Evolutionary conservation across 2,888 invertebrate genomes (phyloP).

Genomic region (Caenorhabditis uteleia): DNA sequence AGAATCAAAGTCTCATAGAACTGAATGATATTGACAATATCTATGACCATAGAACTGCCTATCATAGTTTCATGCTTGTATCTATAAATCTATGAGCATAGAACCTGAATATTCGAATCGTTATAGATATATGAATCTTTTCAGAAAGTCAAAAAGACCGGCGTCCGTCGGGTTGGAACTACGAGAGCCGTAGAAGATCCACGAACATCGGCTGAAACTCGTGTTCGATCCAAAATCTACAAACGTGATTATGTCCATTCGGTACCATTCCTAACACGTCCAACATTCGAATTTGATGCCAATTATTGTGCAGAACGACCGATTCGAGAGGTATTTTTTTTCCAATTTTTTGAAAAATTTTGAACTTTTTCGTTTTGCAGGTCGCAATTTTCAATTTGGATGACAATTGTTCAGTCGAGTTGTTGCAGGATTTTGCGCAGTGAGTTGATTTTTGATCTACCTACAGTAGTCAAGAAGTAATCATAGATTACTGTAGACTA

Average conservation of each 20-base stretch:
- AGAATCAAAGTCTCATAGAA: no score
- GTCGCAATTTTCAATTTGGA: slow-evolving; percentile 32
- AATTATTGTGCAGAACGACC: slow-evolving; percentile 18
- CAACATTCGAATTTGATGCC: slow-evolving; percentile 14
- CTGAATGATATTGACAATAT: no score
- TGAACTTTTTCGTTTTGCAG: slow-evolving; percentile 1
- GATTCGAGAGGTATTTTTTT: slow-evolving; percentile 16
- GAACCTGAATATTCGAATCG: no score
- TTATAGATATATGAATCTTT: no score
- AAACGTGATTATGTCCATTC: not conserved
- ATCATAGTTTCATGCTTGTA: no score
- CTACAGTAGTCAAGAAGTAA: not conserved
- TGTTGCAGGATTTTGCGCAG: slow-evolving; percentile 24
- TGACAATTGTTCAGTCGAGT: slow-evolving; percentile 19
- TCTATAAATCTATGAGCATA: no score
- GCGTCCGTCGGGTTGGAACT: slow-evolving; percentile 2
- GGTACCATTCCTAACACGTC: not conserved
- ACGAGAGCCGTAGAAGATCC: slow-evolving; percentile 3
- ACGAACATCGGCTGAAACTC: no score
- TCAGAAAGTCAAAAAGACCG: slow-evolving; percentile 6
- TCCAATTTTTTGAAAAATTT: not conserved
- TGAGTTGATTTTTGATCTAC: slow-evolving; percentile 1
- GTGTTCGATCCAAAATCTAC: not conserved
- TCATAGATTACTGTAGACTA: no score
- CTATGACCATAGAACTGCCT: no score